Conservation (phyloP, 2,888 invertebrate species). For the Drosophila ezoana region DNA sequence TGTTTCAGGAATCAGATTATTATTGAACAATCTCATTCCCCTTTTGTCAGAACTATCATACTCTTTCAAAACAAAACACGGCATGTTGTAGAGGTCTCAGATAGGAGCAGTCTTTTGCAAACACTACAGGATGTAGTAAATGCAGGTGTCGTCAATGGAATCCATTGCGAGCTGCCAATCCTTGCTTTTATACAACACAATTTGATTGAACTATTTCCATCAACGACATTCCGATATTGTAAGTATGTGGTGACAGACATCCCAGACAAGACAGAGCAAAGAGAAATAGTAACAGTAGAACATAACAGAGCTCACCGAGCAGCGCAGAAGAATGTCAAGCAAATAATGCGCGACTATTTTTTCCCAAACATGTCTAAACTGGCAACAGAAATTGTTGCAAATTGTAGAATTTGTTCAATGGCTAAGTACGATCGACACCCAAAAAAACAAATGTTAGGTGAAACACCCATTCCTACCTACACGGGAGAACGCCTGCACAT, state of each 20-base stretch:
- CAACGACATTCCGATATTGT: neutral
- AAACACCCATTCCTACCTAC: neutral
- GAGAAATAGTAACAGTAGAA: neutral
- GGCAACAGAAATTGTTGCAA: neutral
- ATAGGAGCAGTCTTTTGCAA: slow-evolving; percentile 1
- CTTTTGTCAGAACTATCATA: neutral
- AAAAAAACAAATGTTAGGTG: neutral
- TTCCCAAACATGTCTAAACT: neutral
- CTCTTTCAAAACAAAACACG: neutral
- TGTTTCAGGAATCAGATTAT: slow-evolving; percentile 44
- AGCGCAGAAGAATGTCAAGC: neutral
- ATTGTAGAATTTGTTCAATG: neutral
- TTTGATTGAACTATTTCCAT: slow-evolving; percentile 1
- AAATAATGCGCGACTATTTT: neutral
- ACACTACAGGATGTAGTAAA: slow-evolving; percentile 1
- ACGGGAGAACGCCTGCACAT: neutral
- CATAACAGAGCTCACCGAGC: neutral
- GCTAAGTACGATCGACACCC: neutral
- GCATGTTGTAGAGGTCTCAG: neutral
- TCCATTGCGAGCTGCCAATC: neutral
- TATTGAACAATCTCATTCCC: slow-evolving; percentile 21
- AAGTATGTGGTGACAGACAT: neutral
- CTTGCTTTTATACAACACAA: neutral
- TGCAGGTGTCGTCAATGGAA: neutral
- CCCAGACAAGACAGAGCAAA: neutral